Conservation (phyloP, 64 coral and sea anemone species). For the Orbicella faveolata region DNA sequence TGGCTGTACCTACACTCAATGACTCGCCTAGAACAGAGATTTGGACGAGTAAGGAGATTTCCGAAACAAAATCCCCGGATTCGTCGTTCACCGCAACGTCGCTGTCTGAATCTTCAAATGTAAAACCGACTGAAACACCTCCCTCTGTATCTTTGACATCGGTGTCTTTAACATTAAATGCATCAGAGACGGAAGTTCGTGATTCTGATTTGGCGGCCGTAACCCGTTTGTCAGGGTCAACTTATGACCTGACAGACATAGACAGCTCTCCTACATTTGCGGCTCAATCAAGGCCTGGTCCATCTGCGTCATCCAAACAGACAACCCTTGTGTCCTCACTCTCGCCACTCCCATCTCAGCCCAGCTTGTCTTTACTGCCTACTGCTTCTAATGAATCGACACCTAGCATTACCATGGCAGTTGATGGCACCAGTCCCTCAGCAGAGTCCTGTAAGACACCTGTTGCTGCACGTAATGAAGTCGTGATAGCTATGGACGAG, state of each 20-base stretch:
- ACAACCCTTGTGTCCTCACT: neutral
- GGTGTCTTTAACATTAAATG: no score
- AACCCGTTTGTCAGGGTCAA: neutral
- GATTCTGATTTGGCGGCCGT: no score
- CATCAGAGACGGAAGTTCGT: no score
- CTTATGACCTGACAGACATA: neutral
- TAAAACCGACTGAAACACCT: no score
- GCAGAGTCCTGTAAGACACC: slow-evolving; percentile 6
- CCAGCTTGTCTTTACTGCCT: neutral
- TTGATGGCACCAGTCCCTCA: neutral
- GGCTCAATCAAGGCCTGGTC: neutral
- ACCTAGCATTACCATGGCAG: neutral
- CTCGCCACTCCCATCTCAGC: neutral
- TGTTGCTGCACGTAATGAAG: neutral
- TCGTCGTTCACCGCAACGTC: no score
- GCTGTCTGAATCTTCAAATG: no score
- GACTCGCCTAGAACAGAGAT: no score
- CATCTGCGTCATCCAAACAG: neutral
- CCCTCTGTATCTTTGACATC: no score
- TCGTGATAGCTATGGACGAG: neutral
- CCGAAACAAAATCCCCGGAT: no score
- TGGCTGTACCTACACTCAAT: no score
- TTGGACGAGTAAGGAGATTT: no score
- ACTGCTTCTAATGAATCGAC: neutral
- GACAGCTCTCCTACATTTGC: neutral